Percentiles rank a stretch among this genome's conserved stretches.
Evolutionary conservation across 2,888 invertebrate genomes (phyloP).

Genomic region (Aelia acuminata): DNA sequence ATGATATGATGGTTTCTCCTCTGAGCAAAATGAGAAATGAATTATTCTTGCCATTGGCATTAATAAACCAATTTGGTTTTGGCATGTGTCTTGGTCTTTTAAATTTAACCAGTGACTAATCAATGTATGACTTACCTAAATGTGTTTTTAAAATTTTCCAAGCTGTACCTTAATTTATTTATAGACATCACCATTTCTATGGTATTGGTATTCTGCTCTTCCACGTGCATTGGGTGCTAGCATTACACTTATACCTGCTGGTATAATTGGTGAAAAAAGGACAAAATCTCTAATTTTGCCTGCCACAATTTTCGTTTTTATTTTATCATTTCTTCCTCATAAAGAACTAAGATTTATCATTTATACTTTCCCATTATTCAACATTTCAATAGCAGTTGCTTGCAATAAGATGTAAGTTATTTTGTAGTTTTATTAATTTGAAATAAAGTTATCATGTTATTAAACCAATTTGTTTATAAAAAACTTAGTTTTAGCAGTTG

Average conservation of each 20-base stretch:
- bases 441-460: not conserved
- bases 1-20: no score
- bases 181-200: slow-evolving; percentile 92
- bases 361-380: slow-evolving; percentile 95
- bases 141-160: not conserved
- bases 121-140: not conserved
- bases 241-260: slow-evolving; percentile 83
- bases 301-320: slow-evolving; percentile 82
- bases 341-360: slow-evolving; percentile 98
- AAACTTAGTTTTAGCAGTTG: no score
- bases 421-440: not conserved
- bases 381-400: slow-evolving; percentile 88
- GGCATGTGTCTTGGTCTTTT: no score
- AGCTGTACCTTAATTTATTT: slow-evolving; percentile 68
- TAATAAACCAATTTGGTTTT: no score
- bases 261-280: slow-evolving; percentile 81
- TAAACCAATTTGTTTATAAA: no score
- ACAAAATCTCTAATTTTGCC: slow-evolving; percentile 79
- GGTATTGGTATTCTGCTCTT: slow-evolving; percentile 98
- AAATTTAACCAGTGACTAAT: no score
- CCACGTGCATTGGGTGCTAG: slow-evolving; percentile 92
- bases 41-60: no score
- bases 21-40: no score
- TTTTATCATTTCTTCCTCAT: slow-evolving; percentile 97
- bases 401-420: slow-evolving; percentile 89